These are phyloP conservation scores for Drosophila kanapiae DNA, from an alignment of 1,140 invertebrate species.

Conservation along the genomic window DNA sequence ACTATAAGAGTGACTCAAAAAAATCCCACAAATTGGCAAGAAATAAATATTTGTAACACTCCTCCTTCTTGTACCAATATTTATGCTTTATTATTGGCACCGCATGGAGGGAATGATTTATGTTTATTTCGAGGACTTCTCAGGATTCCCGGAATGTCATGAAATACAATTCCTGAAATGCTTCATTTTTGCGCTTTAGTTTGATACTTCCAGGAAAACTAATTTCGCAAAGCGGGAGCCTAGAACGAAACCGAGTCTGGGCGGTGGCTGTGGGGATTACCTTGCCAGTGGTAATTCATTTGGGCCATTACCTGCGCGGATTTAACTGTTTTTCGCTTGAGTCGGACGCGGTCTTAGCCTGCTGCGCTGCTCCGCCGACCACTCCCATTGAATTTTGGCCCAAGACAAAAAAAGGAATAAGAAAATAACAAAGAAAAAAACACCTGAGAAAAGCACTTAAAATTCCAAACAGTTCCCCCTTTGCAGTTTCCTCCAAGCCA, in stretches of 20 bases:
- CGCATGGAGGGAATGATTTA: slow-evolving; percentile 15
- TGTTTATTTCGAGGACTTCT: not conserved
- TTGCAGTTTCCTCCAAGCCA: not conserved
- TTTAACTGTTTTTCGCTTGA: slow-evolving; percentile 47
- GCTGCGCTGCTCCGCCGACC: not conserved
- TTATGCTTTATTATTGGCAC: slow-evolving; percentile 13
- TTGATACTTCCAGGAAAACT: slow-evolving; percentile 36
- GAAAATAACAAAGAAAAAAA: slow-evolving; percentile 15
- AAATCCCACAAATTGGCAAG: not conserved
- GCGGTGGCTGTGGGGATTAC: slow-evolving; percentile 8
- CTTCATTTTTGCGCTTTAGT: not conserved
- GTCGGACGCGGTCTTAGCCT: slow-evolving; percentile 5
- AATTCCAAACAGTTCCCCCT: slow-evolving; percentile 33
- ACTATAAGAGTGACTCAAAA: not conserved
- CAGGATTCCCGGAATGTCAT: slow-evolving; percentile 33
- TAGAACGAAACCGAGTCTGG: slow-evolving; percentile 6
- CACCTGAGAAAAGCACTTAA: slow-evolving; percentile 56
- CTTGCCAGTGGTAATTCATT: slow-evolving; percentile 30
- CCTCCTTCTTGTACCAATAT: not conserved
- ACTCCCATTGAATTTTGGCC: slow-evolving; percentile 27
- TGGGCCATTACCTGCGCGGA: slow-evolving; percentile 40
- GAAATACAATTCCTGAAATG: slow-evolving; percentile 28
- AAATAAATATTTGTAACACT: not conserved
- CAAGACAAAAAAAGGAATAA: slow-evolving; percentile 1
- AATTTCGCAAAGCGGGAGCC: slow-evolving; percentile 19